Evolutionary conservation across 2,113 vertebrate species (phyloP), one percentile per base, ranked within the genome.

Genomic region (Alligator mississippiensis): DNA sequence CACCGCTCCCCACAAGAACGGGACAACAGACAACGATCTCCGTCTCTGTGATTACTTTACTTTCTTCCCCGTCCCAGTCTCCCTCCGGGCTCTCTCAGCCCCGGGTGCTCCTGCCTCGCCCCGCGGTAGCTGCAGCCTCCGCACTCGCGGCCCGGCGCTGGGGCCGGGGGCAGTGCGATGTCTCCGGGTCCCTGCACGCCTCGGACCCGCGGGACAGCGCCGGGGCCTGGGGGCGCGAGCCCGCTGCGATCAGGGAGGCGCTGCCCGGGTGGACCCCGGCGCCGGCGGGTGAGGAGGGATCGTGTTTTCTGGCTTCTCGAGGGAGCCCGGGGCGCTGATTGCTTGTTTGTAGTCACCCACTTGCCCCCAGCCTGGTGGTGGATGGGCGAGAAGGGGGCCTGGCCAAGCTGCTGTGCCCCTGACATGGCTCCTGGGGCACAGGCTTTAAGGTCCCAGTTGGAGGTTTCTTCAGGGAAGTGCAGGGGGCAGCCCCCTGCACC

Each of bases 311-410:
- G 64, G 64, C 64, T n/a, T 30, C 4, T 66, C 62, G 11, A n/a
- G 63, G 27, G 27, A 64, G 6, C 22, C 66, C 34, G 21, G 18
- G n/a, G 18, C 34, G 30, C 34, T 30, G n/a, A n/a, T 18, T 5
- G 66, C 18, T 68, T 68, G 64, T 70, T 34, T 70, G 9, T 70
- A 34, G 30, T n/a, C 30, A 34, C 17, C n/a, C 30, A 54, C 57
- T 25, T 21, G 60, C 75, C 38, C 13, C 63, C 47, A 38, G 61
- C 61, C 66, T 19, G 74, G 77, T 59, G 25, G 82, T 80, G 88
- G 89, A 77, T 59, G 81, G 88, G 34, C 5, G 60, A 85, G 80
- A 85, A 90, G 47, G 66, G 66, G 55, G 85, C 61, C 68, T n/a
- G 82, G 15, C 60, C 54, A 47, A 47, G 47, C 47, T 9, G 47